Evolutionary conservation across 1,140 invertebrate genomes (phyloP).

Genomic region (Drosophila mauritiana): DNA sequence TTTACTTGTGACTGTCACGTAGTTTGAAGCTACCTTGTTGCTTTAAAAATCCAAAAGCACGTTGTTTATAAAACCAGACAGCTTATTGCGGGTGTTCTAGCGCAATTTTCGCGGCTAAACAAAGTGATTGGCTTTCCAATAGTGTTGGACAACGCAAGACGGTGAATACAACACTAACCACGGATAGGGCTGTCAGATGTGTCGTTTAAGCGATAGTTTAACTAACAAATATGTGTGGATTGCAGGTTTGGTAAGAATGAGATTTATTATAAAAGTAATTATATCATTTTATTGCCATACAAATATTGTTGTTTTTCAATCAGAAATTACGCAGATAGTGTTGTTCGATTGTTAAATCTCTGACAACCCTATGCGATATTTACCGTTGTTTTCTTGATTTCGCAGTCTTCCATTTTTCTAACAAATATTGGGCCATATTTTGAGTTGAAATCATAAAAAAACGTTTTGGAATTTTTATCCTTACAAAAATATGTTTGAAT

Average conservation of each 20-base stretch:
- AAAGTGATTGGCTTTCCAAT: constrained; percentile 46
- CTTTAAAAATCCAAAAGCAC: constrained; percentile 1
- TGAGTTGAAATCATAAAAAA: background rate
- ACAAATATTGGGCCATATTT: background rate
- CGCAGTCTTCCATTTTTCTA: background rate
- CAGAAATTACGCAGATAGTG: too few species aligned
- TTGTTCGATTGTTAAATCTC: background rate
- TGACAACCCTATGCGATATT: background rate
- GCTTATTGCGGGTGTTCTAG: constrained; percentile 17
- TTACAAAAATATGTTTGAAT: background rate
- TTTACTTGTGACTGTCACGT: background rate
- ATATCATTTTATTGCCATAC: too few species aligned
- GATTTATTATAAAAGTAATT: too few species aligned
- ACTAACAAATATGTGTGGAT: background rate
- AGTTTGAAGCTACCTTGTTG: background rate
- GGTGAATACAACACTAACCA: background rate
- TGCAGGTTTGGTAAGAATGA: too few species aligned
- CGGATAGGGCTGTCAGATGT: background rate
- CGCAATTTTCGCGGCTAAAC: constrained; percentile 71
- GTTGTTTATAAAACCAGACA: constrained; percentile 29
- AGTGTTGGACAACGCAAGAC: constrained; percentile 40
- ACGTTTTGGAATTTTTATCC: background rate
- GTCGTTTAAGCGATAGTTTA: background rate
- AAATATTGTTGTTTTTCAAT: background rate
- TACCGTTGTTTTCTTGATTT: background rate